These are phyloP conservation scores for Chaetoderma sp. DNA, from an alignment of 2,888 invertebrate species.

Conservation along the genomic window DNA sequence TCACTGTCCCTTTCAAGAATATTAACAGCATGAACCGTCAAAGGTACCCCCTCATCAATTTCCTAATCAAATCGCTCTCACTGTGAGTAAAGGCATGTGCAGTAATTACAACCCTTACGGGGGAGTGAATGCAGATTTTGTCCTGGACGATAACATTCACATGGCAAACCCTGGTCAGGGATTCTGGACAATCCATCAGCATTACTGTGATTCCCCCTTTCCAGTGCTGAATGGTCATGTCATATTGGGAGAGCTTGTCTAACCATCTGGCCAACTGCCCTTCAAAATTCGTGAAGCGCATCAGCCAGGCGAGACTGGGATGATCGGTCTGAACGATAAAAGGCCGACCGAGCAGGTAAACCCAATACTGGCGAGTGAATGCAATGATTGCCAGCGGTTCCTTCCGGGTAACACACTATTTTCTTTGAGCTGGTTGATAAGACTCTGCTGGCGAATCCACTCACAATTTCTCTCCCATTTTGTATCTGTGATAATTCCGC, in stretches of 20 bases:
- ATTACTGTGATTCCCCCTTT: constrained; percentile 25
- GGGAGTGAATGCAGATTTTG: too few relatives aligned
- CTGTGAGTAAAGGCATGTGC: too few relatives aligned
- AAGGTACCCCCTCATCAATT: too few relatives aligned
- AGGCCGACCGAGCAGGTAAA: constrained; percentile 26
- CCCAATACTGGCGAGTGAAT: constrained; percentile 26
- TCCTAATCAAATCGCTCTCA: too few relatives aligned
- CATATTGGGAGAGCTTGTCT: constrained; percentile 20
- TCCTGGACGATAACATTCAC: too few relatives aligned
- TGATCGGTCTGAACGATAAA: constrained; percentile 31
- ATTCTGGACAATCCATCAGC: constrained; percentile 31
- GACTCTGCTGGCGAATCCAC: constrained; percentile 29
- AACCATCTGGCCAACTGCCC: constrained; percentile 37
- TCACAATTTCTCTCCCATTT: constrained; percentile 18
- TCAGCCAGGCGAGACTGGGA: constrained; percentile 33
- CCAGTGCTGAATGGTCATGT: constrained; percentile 23
- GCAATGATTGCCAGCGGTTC: constrained; percentile 35
- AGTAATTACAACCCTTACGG: too few relatives aligned
- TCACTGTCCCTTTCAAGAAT: too few relatives aligned
- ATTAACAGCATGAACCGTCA: too few relatives aligned
- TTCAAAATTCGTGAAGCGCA: constrained; percentile 22
- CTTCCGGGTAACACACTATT: constrained; percentile 29
- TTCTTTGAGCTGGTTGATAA: constrained; percentile 25
- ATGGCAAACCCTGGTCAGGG: constrained; percentile 1
- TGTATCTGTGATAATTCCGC: constrained; percentile 28